phyloP scores from a whole-genome alignment of 2,797 vertebrate species.

The Tiaroga cobitis region DNA sequence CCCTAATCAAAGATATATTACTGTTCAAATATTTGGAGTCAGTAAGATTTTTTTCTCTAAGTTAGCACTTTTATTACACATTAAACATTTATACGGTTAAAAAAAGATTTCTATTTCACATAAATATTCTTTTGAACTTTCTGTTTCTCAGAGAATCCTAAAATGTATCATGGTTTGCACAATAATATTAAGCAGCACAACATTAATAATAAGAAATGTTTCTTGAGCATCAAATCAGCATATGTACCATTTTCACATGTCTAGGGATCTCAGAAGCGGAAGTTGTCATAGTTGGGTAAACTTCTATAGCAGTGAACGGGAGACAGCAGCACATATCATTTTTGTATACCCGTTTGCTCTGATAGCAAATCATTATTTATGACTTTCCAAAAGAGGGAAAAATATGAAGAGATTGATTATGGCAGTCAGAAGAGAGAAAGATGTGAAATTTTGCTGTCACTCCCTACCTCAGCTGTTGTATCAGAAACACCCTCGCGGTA shows the following conservation, averaged over 20 bases:
- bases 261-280: background rate
- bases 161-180: no score
- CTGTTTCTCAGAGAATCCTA: background rate
- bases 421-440: background rate
- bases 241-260: background rate
- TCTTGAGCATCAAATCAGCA: no score
- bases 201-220: background rate
- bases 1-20: background rate
- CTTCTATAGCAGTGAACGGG: no score
- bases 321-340: no score
- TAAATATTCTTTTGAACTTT: background rate
- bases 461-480: background rate
- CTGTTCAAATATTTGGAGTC: background rate
- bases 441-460: background rate
- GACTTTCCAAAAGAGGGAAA: no score
- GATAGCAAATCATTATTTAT: no score
- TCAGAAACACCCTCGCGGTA: background rate
- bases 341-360: no score
- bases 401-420: background rate
- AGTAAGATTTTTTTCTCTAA: background rate
- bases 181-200: background rate
- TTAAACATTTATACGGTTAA: background rate
- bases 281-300: background rate
- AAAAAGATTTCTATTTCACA: background rate
- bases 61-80: background rate